Conservation (phyloP, 1,140 invertebrate species). For the Stegodyphus dumicola region DNA sequence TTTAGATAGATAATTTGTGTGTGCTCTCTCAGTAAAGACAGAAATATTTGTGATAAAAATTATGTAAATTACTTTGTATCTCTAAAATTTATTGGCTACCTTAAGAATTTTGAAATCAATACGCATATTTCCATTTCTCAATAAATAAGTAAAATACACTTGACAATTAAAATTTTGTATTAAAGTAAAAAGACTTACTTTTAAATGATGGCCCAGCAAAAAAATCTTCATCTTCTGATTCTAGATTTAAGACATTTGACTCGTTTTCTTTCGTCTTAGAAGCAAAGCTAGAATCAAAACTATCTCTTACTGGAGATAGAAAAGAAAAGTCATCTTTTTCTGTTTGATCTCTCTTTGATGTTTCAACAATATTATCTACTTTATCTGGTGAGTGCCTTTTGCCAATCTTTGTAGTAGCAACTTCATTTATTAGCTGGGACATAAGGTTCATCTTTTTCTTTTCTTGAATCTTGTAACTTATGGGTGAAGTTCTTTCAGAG, state of each 20-base stretch:
- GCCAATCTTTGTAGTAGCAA: constrained; percentile 10
- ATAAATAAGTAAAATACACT: no score
- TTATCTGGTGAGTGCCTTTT: constrained; percentile 13
- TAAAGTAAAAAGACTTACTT: constrained; percentile 15
- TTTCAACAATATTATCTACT: constrained; percentile 31
- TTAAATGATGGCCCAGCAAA: constrained; percentile 42
- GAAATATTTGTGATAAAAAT: no score
- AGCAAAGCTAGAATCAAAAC: not conserved
- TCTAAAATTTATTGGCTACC: no score
- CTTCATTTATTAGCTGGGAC: constrained; percentile 48
- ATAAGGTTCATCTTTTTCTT: constrained; percentile 54
- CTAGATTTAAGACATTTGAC: not conserved
- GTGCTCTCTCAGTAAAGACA: no score
- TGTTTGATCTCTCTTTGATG: not conserved
- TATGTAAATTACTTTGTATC: no score
- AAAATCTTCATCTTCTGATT: constrained; percentile 33
- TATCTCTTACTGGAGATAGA: no score
- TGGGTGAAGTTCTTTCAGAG: not conserved
- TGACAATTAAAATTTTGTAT: no score
- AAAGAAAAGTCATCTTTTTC: no score
- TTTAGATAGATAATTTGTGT: no score
- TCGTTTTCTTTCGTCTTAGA: not conserved
- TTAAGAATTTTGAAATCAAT: no score
- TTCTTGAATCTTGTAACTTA: constrained; percentile 23
- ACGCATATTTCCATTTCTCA: no score